Percentiles rank a stretch among this genome's conserved stretches.
These are phyloP conservation scores for Neolamprologus toae DNA, from an alignment of 2,113 vertebrate species.

Conservation along the genomic window DNA sequence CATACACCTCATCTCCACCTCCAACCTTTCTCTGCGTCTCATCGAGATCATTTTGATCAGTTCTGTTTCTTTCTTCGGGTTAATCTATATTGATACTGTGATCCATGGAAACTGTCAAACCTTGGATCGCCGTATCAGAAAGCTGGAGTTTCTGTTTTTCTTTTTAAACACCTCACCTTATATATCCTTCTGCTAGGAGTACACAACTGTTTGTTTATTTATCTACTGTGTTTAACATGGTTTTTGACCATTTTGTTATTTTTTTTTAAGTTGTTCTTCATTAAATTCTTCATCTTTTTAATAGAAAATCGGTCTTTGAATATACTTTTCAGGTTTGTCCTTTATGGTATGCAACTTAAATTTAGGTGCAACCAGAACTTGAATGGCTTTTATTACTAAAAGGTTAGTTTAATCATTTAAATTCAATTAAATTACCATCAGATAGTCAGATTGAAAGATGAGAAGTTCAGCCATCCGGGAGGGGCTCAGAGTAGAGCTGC, in stretches of 20 bases:
- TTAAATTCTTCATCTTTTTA: not conserved
- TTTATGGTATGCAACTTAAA: not conserved
- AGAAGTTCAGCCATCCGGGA: rapidly evolving
- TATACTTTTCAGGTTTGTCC: not conserved
- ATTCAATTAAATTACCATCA: not conserved
- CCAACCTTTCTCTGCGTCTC: not conserved
- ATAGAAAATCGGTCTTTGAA: rapidly evolving
- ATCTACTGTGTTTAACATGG: rapidly evolving
- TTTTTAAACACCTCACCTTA: not conserved
- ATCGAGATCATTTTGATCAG: not conserved
- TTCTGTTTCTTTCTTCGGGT: not conserved
- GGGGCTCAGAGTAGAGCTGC: not conserved
- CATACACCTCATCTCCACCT: not conserved
- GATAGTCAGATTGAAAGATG: not conserved
- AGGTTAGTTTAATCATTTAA: not conserved
- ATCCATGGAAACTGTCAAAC: not conserved
- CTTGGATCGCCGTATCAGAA: not conserved
- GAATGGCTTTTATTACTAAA: not conserved
- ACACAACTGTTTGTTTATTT: not conserved
- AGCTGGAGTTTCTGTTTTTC: not conserved
- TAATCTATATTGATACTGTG: not conserved
- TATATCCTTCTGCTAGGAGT: not conserved
- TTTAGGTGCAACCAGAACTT: not conserved
- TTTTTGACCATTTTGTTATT: not conserved
- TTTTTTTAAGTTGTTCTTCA: not conserved